phyloP scores from a whole-genome alignment of 2,888 invertebrate species.

The Ferrisia virgata region DNA sequence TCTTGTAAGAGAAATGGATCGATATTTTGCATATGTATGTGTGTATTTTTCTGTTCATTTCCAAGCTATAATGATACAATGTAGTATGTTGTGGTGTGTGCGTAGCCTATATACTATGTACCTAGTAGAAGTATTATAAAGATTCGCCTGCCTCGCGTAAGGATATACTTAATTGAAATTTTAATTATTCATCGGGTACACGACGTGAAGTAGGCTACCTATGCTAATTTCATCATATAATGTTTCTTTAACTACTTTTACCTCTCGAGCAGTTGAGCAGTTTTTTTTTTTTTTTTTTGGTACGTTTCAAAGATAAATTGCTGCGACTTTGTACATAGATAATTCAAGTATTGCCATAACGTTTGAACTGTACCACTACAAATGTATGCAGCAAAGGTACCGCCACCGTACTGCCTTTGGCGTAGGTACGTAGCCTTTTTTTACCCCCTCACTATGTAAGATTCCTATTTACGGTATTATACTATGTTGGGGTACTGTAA shows the following conservation, averaged over 20 bases:
- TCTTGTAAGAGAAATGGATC: background rate
- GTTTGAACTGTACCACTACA: background rate
- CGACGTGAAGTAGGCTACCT: conserved; percentile 28
- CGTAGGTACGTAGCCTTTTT: background rate
- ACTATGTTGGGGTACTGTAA: background rate
- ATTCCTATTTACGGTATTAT: too few species aligned
- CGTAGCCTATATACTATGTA: too few species aligned
- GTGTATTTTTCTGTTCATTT: too few species aligned
- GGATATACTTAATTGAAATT: conserved; percentile 31
- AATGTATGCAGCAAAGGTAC: background rate
- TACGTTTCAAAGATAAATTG: background rate
- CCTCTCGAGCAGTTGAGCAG: background rate
- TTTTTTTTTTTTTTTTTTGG: too few species aligned
- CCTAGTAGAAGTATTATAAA: too few species aligned
- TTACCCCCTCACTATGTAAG: background rate
- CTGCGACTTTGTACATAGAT: background rate
- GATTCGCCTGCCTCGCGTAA: background rate
- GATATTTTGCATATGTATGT: background rate
- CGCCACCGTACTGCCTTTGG: background rate
- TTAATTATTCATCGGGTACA: conserved; percentile 32
- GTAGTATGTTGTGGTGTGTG: too few species aligned
- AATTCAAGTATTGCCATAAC: background rate
- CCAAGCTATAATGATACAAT: too few species aligned
- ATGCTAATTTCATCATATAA: conserved; percentile 38
- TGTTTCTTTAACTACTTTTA: background rate